phyloP scores from a whole-genome alignment of 1,140 invertebrate genomes.

The Nasonia giraulti region DNA sequence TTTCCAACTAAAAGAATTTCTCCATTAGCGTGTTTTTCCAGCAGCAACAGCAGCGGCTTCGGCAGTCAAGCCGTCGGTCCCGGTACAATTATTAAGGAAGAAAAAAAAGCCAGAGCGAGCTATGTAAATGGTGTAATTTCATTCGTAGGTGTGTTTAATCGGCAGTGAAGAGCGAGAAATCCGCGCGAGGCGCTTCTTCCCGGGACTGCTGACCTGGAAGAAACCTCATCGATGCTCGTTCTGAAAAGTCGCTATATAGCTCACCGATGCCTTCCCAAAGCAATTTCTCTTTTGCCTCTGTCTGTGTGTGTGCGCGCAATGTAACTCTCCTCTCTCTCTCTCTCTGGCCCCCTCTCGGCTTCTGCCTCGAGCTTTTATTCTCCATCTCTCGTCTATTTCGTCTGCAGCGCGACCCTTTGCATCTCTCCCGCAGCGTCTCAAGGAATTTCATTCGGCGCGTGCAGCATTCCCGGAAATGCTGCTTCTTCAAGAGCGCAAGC shows the following conservation, averaged over 20 bases:
- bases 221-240: conserved; percentile 48
- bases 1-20: conserved; percentile 7
- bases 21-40: conserved; percentile 28
- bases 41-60: background rate
- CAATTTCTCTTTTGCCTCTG: conserved; percentile 44
- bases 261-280: conserved; percentile 9
- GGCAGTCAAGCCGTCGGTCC: background rate
- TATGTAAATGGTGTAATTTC: conserved; percentile 33
- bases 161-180: conserved; percentile 12
- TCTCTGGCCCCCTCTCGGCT: background rate
- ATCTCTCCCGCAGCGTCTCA: background rate
- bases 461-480: background rate
- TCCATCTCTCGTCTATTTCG: conserved; percentile 13
- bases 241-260: conserved; percentile 54
- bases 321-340: background rate
- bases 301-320: background rate
- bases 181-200: background rate
- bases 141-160: conserved; percentile 37
- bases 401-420: background rate
- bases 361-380: background rate
- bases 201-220: conserved; percentile 34
- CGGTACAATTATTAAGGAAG: conserved; percentile 26
- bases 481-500: background rate
- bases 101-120: background rate
- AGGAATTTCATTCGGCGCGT: conserved; percentile 34